Percentiles rank a stretch among this genome's conserved stretches.
These are phyloP conservation scores for Porites australiensis DNA, from an alignment of 64 coral and sea anemone genomes.

Conservation along the genomic window DNA sequence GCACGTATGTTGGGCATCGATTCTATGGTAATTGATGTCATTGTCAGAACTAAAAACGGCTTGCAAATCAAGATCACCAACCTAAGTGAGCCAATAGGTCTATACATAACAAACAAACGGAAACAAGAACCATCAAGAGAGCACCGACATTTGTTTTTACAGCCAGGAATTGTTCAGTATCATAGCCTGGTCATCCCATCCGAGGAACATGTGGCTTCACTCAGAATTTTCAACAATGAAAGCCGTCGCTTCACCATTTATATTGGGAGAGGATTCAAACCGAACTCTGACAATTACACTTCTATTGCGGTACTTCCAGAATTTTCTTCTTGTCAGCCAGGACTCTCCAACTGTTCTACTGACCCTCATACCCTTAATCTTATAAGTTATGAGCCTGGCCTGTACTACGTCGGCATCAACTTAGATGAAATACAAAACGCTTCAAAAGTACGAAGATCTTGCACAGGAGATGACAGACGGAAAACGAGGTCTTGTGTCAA, in stretches of 20 bases:
- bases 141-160: constrained; percentile 3
- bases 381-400: constrained; percentile 7
- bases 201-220: not conserved
- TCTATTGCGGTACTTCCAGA: not conserved
- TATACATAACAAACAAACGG: not conserved
- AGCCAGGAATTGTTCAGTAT: constrained; percentile 3
- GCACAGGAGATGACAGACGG: constrained; percentile 25
- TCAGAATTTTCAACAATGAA: not conserved
- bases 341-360: not conserved
- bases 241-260: not conserved
- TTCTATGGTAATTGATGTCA: constrained; percentile 62
- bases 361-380: not conserved
- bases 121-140: not conserved
- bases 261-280: constrained; percentile 23
- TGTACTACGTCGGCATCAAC: constrained; percentile 24
- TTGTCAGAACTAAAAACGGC: not conserved
- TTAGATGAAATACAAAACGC: not conserved
- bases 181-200: constrained; percentile 18
- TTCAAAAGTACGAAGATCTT: constrained; percentile 23
- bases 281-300: not conserved
- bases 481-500: constrained; percentile 74
- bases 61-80: constrained; percentile 7
- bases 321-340: not conserved
- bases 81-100: constrained; percentile 38
- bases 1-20: not conserved